Evolutionary conservation across 2,113 vertebrate genomes (phyloP), one percentile per base, ranked within the genome.

Genomic region (Microtus oregoni): DNA sequence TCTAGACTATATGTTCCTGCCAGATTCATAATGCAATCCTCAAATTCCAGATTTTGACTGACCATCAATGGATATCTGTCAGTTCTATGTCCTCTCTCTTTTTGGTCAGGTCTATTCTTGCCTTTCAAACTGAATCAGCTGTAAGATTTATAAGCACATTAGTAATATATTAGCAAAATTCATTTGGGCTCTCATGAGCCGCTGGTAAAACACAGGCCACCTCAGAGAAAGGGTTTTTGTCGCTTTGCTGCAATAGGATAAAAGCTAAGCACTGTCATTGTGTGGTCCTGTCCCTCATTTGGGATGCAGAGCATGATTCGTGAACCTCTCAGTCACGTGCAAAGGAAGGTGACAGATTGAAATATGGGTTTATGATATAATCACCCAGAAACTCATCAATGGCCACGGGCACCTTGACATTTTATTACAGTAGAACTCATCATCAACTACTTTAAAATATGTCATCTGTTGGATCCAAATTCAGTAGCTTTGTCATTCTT

Each of bases 391-490:
- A 78, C 47, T 96, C 68, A 95, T 95, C 90, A 94, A 55, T 76
- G 83, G 17, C 79, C 83, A 90, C 0, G 1, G 87, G 79, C 79
- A 97, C 50, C 79, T 92, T 91, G 78, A 79, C 55, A 90, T 87
- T 97, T 96, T 95, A 96, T 93, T 97, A 52, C 68, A 68, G 24
- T 96, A 81, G 30, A 93, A 88, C 63, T 96, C 63, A 94, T 94
- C 78, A 86, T 90, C 75, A 58, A 94, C 78, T 63, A 91, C 47
- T 67, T 91, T 91, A 89, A 95, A 96, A 82, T 90, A 81, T 75
- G 52, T 75, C 52, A 91, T 95, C 78, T 89, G 35, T 73, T 90
- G 26, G 82, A 94, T 90, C 35, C 70, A 81, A 94, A 87, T 95
- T 96, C 68, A 50, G 83, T 93, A 76, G 55, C 68, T 96, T n/a